Conservation (phyloP, 2,113 vertebrate genomes). For the Anarrhichthys ocellatus region DNA sequence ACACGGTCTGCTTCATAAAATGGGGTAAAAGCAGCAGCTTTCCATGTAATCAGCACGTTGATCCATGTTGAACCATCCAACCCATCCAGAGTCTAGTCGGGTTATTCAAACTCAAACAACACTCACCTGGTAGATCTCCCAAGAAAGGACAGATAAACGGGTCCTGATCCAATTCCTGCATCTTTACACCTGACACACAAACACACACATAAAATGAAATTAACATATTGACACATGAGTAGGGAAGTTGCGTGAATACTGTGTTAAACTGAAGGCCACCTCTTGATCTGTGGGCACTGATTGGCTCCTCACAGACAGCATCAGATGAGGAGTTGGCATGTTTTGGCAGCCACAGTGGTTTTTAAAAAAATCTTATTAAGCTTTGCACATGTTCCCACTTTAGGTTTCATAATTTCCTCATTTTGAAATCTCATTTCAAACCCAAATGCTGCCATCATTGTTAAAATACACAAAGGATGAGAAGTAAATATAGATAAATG, state of each 20-base stretch:
- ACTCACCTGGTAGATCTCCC: constrained; percentile 62
- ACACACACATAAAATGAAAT: neutral
- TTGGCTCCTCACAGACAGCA: neutral
- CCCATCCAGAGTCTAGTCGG: neutral
- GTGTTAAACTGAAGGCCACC: neutral
- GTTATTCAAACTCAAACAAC: neutral
- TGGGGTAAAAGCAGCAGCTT: neutral
- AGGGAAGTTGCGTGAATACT: neutral
- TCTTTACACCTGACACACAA: constrained; percentile 54
- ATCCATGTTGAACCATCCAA: neutral
- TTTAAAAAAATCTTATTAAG: neutral
- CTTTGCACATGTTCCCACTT: neutral
- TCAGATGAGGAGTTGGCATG: neutral
- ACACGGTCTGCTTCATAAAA: neutral
- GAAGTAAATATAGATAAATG: neutral
- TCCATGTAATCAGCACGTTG: neutral
- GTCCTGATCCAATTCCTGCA: constrained; percentile 51
- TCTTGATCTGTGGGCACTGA: neutral
- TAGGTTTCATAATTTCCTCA: neutral
- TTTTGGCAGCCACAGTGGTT: neutral
- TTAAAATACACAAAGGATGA: neutral
- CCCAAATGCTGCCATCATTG: no score
- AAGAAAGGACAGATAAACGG: neutral
- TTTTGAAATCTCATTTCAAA: neutral
- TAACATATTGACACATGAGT: neutral